Evolutionary conservation across 2,113 vertebrate genomes (phyloP), one percentile per base, ranked within the genome.

Genomic region (Rhineura floridana): DNA sequence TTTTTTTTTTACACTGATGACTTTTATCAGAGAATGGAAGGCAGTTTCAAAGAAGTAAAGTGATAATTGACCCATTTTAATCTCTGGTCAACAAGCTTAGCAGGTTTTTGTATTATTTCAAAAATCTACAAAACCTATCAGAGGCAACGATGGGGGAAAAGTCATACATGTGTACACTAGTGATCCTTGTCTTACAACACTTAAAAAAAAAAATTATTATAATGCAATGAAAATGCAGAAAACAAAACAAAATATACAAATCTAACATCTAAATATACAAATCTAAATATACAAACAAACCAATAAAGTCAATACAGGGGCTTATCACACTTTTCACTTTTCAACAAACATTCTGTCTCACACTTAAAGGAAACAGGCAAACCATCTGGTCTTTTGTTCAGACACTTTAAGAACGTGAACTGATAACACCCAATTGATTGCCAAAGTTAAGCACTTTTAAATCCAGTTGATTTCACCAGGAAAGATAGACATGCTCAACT

Each of bases 391-490:
- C 28, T 77, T 48, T 46, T 77, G 19, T 12, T 42, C 19, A 42
- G 52, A 59, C 6, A 42, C 15, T 65, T 48, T 67, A 82, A 82
- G 59, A 44, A 44, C 44, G 30, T 44, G 9, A 80, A 62, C 78
- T 63, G 42, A 33, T 62, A 82, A 46, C 28, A 46, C 48, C 69
- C 48, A 46, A 28, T 1, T 59, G 55, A 59, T 59, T 59, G 55
- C 67, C 81, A 83, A 25, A n/a, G 46, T 83, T 83, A 46, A 48
- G 63, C 63, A 69, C 82, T 83, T 83, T 84, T 52, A 84, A 72
- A 70, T 70, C 44, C 33, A 13, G 39, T 9, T 75, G 46, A 52
- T 72, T 70, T 70, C 48, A 50, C 70, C 8, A 84, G 21, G 23
- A 23, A 50, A 36, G 15, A 50, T 6, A 19, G 33, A 36, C 46